Evolutionary conservation across 2,797 vertebrate genomes (phyloP).

Genomic region (Rousettus madagascariensis): DNA sequence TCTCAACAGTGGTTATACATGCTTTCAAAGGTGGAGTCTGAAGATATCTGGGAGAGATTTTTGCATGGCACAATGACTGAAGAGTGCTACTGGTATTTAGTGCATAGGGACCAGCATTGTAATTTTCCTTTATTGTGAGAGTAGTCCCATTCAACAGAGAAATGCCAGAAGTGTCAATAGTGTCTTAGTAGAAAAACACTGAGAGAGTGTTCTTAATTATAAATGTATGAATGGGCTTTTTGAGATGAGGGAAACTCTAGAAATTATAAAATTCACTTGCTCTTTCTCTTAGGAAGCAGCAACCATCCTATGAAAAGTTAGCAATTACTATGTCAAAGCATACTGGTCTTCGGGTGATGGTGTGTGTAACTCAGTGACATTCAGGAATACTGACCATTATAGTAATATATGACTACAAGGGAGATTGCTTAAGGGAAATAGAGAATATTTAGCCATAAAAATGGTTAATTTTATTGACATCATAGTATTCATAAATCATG

Average conservation of each 20-base stretch:
- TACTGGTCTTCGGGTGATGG: background rate
- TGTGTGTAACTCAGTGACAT: background rate
- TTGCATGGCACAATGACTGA: background rate
- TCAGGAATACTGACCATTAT: background rate
- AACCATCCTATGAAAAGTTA: background rate
- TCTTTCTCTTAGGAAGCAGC: background rate
- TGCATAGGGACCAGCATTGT: background rate
- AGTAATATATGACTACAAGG: background rate
- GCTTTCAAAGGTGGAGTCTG: background rate
- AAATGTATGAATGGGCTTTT: background rate
- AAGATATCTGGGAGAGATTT: background rate
- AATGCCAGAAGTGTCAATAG: background rate
- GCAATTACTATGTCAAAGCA: background rate
- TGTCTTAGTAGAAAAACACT: background rate
- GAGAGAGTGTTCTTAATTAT: background rate
- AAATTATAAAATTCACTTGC: background rate
- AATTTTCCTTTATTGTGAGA: background rate
- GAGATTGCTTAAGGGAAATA: background rate
- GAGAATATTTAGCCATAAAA: background rate
- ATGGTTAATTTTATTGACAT: background rate
- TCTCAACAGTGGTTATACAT: background rate
- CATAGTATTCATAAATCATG: background rate
- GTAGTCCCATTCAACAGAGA: background rate
- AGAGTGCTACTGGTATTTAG: background rate
- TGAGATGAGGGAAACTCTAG: background rate